Evolutionary conservation across 2,888 invertebrate genomes (phyloP), one percentile per base, ranked within the genome.

Genomic region (Drosophila algonquin): DNA sequence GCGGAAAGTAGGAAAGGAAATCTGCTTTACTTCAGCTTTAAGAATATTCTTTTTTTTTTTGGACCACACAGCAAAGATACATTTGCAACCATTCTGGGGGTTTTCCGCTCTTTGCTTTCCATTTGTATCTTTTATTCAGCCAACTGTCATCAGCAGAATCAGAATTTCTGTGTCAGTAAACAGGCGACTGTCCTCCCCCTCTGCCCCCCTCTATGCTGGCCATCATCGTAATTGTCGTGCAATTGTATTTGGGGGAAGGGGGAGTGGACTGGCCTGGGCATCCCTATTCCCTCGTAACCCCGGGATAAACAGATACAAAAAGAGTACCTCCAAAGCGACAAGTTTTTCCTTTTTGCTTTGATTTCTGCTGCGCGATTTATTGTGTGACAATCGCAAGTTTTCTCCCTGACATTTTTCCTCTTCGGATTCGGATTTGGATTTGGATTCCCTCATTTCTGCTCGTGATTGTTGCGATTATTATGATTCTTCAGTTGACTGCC

Each of bases 321-420:
- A 64, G 71, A 12, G 71, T 57, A 74, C 24, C n/a, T 21, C 12
- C 53, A 14, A 35, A 58, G 58, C 53, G 67, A 24, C 55, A 32
- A 44, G 46, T 40, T 40, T 14, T 54, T 61, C 7, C 51, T 53
- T 35, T 50, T 63, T 16, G 63, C 71, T 76, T 79, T 68, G 74
- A 79, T 84, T 76, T 69, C 58, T 62, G 62, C 54, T 73, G 71
- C 69, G 69, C 69, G 69, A 79, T 87, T 81, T 77, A 79, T 81
- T 85, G 75, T 82, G 65, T 72, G 81, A 81, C 73, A 77, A 85
- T 73, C 83, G 74, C 74, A 67, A 76, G 58, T 83, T 88, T 78
- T 73, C 81, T 87, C 67, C 76, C 58, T 75, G 78, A 54, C 65
- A 70, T 71, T 79, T 63, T 61, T 7, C 7, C 35, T 32, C 32